Evolutionary conservation across 2,888 invertebrate species (phyloP).

Genomic region (Pseudococcus jackbeardsleyi): DNA sequence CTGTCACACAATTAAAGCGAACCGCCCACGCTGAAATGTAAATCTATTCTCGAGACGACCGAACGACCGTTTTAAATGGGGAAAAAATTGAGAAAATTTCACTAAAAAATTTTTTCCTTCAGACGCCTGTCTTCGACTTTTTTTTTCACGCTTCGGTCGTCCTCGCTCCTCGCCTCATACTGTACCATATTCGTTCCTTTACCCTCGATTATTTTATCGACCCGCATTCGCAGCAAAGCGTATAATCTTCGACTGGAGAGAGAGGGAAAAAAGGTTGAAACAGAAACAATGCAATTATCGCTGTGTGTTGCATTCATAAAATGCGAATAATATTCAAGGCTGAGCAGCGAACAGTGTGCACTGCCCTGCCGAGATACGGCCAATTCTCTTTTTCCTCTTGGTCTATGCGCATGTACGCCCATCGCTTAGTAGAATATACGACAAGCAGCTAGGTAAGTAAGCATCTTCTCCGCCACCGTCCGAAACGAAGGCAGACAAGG

Average conservation of each 20-base stretch:
- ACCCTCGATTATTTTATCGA: constrained; percentile 19
- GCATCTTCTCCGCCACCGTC: neutral
- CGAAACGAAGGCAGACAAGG: too few relatives aligned
- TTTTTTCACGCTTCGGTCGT: neutral
- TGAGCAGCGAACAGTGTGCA: constrained; percentile 2
- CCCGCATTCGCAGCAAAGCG: neutral
- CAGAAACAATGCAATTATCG: constrained; percentile 24
- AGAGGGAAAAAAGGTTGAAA: neutral
- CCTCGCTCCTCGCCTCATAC: neutral
- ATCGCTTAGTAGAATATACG: neutral
- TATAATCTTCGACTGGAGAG: neutral
- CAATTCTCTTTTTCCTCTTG: neutral
- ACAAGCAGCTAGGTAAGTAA: neutral
- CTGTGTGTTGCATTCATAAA: constrained; percentile 23
- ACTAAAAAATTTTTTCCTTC: neutral
- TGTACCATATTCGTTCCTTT: neutral
- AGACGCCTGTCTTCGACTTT: neutral
- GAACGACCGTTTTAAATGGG: neutral
- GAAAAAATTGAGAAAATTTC: neutral
- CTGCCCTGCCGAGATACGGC: neutral
- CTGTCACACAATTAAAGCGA: neutral
- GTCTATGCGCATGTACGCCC: neutral
- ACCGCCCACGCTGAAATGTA: neutral
- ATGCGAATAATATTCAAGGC: constrained; percentile 12
- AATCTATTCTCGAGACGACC: neutral